These are phyloP conservation scores for Thunnus maccoyii DNA, from an alignment of 2,113 vertebrate genomes.

Conservation along the genomic window DNA sequence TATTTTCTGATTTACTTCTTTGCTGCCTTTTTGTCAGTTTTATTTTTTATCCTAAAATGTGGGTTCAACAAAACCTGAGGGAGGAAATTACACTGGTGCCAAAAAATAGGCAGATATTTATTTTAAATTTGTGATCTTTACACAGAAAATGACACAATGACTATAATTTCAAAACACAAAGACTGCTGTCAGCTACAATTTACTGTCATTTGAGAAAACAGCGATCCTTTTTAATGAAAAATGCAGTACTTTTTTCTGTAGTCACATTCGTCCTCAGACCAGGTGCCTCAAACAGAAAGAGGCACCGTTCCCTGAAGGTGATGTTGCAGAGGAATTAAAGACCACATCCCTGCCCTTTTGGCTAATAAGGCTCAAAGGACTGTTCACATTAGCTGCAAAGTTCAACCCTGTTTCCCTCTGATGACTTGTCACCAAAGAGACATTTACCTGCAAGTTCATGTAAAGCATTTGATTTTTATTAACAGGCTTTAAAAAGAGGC, in stretches of 20 bases:
- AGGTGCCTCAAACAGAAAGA: not conserved
- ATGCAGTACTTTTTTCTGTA: not conserved
- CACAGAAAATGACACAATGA: constrained; percentile 1
- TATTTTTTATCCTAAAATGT: not conserved
- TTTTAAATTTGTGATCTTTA: constrained; percentile 3
- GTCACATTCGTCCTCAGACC: not conserved
- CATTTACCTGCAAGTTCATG: not conserved
- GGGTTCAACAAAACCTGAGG: not conserved
- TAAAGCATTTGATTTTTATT: not conserved
- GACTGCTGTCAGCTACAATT: not conserved
- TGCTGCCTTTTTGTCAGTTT: too few relatives aligned
- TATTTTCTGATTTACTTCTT: too few relatives aligned
- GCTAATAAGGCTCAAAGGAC: constrained; percentile 39
- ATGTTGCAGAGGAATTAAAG: not conserved
- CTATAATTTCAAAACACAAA: not conserved
- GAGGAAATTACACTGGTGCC: not conserved
- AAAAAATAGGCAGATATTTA: constrained; percentile 9
- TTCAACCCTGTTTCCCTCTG: constrained; percentile 17
- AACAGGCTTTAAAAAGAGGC: not conserved
- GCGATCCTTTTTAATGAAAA: not conserved
- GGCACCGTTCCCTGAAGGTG: not conserved
- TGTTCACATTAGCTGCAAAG: constrained; percentile 52
- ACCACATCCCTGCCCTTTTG: constrained; percentile 40
- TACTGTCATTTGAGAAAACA: constrained; percentile 10
- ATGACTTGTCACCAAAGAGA: not conserved